Evolutionary conservation across 2,888 invertebrate genomes (phyloP).

Genomic region (Drosophila suboccidentalis): DNA sequence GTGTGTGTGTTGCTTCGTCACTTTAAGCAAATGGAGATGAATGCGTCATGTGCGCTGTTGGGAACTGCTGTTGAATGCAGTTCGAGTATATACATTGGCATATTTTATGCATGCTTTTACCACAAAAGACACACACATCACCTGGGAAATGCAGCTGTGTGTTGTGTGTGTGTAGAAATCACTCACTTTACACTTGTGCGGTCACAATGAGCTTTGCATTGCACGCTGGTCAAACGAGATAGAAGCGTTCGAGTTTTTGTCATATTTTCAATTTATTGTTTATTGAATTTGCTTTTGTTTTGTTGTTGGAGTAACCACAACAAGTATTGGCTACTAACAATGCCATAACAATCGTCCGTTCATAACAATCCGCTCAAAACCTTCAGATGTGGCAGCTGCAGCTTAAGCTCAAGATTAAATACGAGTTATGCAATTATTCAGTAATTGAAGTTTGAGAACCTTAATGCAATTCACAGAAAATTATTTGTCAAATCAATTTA

Average conservation of each 20-base stretch:
- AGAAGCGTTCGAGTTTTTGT: conserved; percentile 7
- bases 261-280: conserved; percentile 63
- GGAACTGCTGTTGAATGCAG: conserved; percentile 25
- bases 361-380: background rate
- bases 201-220: conserved; percentile 26
- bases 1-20: conserved; percentile 55
- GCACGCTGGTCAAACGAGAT: background rate
- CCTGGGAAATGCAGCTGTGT: background rate
- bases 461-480: conserved; percentile 38
- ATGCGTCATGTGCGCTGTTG: conserved; percentile 64
- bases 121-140: conserved; percentile 49
- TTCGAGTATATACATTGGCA: conserved; percentile 63
- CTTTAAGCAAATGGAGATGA: conserved; percentile 79
- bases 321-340: background rate
- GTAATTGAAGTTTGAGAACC: conserved; percentile 19
- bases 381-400: conserved; percentile 1
- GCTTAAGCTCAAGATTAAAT: background rate
- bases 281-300: conserved; percentile 36
- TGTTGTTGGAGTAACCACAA: conserved; percentile 12
- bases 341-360: background rate
- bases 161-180: conserved; percentile 12
- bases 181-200: conserved; percentile 30
- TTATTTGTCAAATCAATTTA: conserved; percentile 25
- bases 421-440: conserved; percentile 10
- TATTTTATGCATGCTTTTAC: conserved; percentile 77